Conservation (phyloP, 2,113 vertebrate species). For the Hemiscyllium ocellatum region DNA sequence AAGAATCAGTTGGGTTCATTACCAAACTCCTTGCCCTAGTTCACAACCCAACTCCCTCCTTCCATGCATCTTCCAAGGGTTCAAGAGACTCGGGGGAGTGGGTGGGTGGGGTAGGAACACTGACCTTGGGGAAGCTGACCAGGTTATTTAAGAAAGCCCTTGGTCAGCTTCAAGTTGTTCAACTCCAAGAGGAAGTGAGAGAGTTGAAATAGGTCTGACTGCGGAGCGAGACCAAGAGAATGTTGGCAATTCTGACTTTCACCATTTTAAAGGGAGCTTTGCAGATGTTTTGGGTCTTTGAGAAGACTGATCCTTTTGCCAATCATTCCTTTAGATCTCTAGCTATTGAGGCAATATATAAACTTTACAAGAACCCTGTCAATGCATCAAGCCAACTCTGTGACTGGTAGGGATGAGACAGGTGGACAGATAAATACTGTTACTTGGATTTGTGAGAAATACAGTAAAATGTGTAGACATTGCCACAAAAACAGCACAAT, state of each 20-base stretch:
- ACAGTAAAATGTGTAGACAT: too few relatives aligned
- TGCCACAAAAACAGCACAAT: too few relatives aligned
- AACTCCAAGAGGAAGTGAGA: not conserved
- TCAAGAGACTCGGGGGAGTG: not conserved
- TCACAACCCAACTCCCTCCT: not conserved
- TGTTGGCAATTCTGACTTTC: not conserved
- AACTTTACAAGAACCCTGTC: too few relatives aligned
- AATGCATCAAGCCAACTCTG: too few relatives aligned
- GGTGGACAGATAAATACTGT: too few relatives aligned
- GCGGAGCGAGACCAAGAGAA: not conserved
- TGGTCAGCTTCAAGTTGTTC: not conserved
- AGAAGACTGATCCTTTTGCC: not conserved
- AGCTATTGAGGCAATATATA: not conserved
- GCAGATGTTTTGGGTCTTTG: not conserved
- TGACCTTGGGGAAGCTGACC: not conserved
- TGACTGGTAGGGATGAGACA: too few relatives aligned
- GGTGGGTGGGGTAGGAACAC: too few relatives aligned
- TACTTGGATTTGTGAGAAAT: too few relatives aligned
- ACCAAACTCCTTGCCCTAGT: not conserved
- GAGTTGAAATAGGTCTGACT: not conserved
- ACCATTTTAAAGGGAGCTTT: too few relatives aligned
- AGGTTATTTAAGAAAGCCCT: not conserved
- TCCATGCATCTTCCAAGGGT: not conserved
- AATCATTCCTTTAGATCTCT: not conserved
- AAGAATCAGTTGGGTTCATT: not conserved